Percentiles rank a stretch among this genome's conserved stretches.
These are phyloP conservation scores for Odontocerum albicorne DNA, from an alignment of 2,888 invertebrate species.

Conservation along the genomic window DNA sequence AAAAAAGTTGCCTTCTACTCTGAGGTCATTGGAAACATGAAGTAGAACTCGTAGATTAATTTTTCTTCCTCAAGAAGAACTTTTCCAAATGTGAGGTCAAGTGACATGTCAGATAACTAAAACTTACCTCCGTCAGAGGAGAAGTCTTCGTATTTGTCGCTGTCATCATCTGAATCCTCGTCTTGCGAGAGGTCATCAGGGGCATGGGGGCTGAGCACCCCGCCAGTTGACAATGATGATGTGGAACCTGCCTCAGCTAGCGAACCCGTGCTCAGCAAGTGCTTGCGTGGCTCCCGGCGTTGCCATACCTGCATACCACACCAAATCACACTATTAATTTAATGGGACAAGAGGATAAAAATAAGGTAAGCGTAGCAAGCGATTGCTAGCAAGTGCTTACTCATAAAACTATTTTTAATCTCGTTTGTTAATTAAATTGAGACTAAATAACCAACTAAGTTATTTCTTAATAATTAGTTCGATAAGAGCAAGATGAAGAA, in stretches of 20 bases:
- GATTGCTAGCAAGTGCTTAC: neutral
- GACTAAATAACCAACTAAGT: too few species aligned
- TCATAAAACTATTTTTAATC: neutral
- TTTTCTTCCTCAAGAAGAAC: too few species aligned
- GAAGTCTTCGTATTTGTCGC: constrained; percentile 83
- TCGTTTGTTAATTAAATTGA: too few species aligned
- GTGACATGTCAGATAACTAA: too few species aligned
- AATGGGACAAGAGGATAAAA: neutral
- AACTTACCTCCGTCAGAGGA: constrained; percentile 78
- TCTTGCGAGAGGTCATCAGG: constrained; percentile 77
- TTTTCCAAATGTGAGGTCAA: too few species aligned
- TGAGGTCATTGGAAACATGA: too few species aligned
- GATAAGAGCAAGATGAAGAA: too few species aligned
- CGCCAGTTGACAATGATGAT: constrained; percentile 80
- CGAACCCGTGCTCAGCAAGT: constrained; percentile 82
- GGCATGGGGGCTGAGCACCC: constrained; percentile 80
- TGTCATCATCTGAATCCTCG: constrained; percentile 85
- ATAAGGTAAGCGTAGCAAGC: neutral
- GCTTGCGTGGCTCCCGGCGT: constrained; percentile 82
- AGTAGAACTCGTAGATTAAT: too few species aligned
- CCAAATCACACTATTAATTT: neutral
- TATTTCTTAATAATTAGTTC: too few species aligned
- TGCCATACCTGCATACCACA: constrained; percentile 72
- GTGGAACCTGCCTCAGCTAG: constrained; percentile 83
- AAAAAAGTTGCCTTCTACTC: too few species aligned